Evolutionary conservation across 2,113 vertebrate species (phyloP).

Genomic region (Zosterops borbonicus): DNA sequence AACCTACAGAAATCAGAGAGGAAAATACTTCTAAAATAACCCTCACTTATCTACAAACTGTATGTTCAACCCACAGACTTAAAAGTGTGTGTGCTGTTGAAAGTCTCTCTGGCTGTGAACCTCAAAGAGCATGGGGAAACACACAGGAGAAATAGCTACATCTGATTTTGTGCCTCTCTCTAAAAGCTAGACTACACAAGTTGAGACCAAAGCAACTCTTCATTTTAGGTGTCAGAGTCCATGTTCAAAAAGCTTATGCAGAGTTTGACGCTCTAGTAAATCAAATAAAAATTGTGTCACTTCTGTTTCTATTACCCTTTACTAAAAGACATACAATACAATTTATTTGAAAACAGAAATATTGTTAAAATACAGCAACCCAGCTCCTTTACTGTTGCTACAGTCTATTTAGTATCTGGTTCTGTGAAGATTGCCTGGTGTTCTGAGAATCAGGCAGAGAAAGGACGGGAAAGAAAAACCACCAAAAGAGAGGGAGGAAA

Average conservation of each 20-base stretch:
- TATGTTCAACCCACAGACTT: neutral
- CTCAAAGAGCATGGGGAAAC: neutral
- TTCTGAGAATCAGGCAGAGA: constrained; percentile 48
- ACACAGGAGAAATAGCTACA: neutral
- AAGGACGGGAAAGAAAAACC: constrained; percentile 52
- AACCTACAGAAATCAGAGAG: neutral
- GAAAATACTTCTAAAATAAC: neutral
- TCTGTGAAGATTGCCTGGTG: constrained; percentile 39
- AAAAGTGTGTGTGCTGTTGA: neutral
- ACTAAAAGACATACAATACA: neutral
- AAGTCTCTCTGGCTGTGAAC: neutral
- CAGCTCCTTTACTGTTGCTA: neutral
- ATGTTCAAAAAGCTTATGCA: neutral
- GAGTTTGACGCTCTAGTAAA: neutral
- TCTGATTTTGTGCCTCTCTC: neutral
- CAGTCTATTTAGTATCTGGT: constrained; percentile 27
- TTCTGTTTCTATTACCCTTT: neutral
- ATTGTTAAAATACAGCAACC: neutral
- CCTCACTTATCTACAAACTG: neutral
- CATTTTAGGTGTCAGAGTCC: neutral
- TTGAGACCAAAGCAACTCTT: neutral
- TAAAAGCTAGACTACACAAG: neutral
- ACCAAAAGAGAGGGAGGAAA: constrained; percentile 33
- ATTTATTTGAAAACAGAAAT: neutral
- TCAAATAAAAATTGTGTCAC: neutral